phyloP scores from a whole-genome alignment of 92 coral and sea anemone genomes.

The Phenganax subtilis region DNA sequence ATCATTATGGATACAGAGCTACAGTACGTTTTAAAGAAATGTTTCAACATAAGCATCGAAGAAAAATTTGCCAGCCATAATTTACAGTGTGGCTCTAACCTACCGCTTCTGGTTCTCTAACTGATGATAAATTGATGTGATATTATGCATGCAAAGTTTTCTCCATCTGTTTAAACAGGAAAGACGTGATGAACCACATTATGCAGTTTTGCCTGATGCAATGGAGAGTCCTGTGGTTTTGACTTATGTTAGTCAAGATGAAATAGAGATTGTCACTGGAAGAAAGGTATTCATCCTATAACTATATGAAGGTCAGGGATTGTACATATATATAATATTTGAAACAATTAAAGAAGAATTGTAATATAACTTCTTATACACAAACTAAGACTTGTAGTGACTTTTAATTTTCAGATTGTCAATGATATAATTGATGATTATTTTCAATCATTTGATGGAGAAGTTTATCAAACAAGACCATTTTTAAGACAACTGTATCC shows the following conservation, averaged over 20 bases:
- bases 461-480: conserved; percentile 73
- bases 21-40: neutral
- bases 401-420: conserved; percentile 52
- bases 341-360: no score
- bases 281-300: conserved; percentile 57
- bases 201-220: conserved; percentile 79
- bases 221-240: conserved; percentile 65
- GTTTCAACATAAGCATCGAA: neutral
- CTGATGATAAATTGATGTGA: neutral
- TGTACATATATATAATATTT: no score
- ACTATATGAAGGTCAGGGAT: no score
- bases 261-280: conserved; percentile 67
- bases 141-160: no score
- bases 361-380: no score
- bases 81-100: neutral
- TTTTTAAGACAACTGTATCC: conserved; percentile 87
- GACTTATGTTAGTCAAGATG: conserved; percentile 78
- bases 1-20: conserved; percentile 1
- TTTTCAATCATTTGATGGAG: conserved; percentile 80
- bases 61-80: no score
- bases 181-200: conserved; percentile 75
- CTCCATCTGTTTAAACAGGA: conserved; percentile 43
- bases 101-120: neutral
- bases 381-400: neutral
- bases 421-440: conserved; percentile 67